A percentile compares a stretch with the other conserved stretches of the same genome.
phyloP scores from a whole-genome alignment of 2,113 vertebrate genomes.

The Aegithalos caudatus region DNA sequence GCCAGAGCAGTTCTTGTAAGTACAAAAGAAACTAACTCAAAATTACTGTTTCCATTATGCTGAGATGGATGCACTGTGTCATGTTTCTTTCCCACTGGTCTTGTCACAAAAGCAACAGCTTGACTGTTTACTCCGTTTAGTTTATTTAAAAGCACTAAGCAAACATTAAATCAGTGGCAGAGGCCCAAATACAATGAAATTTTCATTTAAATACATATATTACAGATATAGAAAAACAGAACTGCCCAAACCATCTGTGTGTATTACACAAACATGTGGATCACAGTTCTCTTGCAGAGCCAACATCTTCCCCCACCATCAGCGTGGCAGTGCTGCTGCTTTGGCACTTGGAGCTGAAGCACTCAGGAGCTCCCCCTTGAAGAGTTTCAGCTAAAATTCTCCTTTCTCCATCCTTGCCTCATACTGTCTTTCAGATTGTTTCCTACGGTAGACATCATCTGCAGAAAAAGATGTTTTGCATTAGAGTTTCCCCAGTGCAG shows the following conservation, averaged over 20 bases:
- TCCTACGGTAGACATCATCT: slow-evolving; percentile 98
- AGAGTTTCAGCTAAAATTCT: slow-evolving; percentile 33
- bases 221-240: background rate
- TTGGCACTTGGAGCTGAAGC: background rate
- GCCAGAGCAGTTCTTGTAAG: background rate
- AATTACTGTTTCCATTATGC: background rate
- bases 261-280: background rate
- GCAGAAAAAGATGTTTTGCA: slow-evolving; percentile 31
- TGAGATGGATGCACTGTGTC: background rate
- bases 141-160: slow-evolving; percentile 16
- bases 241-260: background rate
- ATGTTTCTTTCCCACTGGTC: background rate
- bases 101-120: background rate
- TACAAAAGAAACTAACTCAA: background rate
- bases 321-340: background rate
- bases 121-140: background rate
- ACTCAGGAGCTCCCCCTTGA: slow-evolving; percentile 39
- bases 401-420: slow-evolving; percentile 74
- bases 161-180: background rate
- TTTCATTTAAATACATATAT: background rate
- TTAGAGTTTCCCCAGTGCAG: background rate
- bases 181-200: background rate
- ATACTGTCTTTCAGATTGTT: slow-evolving; percentile 84
- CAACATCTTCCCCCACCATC: background rate
- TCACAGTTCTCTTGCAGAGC: background rate